Conservation (phyloP, 92 coral and sea anemone species). For the Epizoanthus rinbou region DNA sequence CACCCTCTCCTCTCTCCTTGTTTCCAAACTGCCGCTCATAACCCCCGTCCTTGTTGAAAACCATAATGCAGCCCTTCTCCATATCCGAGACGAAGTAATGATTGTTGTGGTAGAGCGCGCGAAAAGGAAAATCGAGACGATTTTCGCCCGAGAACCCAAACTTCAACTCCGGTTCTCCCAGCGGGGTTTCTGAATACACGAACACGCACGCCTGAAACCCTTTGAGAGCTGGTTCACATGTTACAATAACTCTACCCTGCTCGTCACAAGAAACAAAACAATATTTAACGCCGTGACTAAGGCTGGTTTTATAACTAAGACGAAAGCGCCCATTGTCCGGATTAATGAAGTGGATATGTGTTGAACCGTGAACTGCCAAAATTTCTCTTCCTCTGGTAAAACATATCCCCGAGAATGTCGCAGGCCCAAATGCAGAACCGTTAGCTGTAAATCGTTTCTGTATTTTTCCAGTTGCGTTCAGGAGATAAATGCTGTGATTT, state of each 20-base stretch:
- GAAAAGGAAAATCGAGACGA: conserved; percentile 76
- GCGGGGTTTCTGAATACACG: conserved; percentile 77
- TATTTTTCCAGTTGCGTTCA: conserved; percentile 68
- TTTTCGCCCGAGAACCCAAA: conserved; percentile 75
- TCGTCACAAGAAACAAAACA: conserved; percentile 75
- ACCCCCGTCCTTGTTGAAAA: conserved; percentile 63
- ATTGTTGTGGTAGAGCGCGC: conserved; percentile 73
- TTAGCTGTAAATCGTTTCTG: conserved; percentile 64
- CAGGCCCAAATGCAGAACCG: conserved; percentile 51
- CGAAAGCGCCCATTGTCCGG: conserved; percentile 75
- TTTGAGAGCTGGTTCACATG: conserved; percentile 83
- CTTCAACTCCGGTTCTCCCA: conserved; percentile 85
- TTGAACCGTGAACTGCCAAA: conserved; percentile 80
- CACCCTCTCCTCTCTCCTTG: conserved; percentile 54
- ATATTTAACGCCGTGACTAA: conserved; percentile 74
- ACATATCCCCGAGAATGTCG: conserved; percentile 84
- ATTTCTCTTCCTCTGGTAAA: conserved; percentile 69
- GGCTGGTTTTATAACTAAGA: conserved; percentile 75
- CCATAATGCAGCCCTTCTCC: conserved; percentile 90
- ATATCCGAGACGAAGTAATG: conserved; percentile 82
- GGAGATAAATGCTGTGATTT: conserved; percentile 70
- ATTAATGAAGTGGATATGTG: conserved; percentile 70
- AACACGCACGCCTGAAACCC: conserved; percentile 77
- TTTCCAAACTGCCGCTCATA: conserved; percentile 78
- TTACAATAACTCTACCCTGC: conserved; percentile 70